Evolutionary conservation across 1,140 invertebrate species (phyloP), one percentile per base, ranked within the genome.

Genomic region (Drosophila asahinai): DNA sequence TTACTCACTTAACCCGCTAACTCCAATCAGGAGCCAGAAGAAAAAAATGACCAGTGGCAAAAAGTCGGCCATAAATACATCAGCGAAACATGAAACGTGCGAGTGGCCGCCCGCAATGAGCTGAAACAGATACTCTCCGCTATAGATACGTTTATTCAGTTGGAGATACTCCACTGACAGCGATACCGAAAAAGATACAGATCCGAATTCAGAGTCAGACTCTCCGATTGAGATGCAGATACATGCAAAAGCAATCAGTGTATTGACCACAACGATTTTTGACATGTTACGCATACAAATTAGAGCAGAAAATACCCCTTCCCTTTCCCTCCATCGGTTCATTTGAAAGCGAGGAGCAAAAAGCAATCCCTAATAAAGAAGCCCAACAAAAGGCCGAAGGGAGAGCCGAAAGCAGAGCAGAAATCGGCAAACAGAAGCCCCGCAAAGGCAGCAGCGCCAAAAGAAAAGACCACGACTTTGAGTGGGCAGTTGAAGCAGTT

Each of bases 271-370:
- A 91, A 87, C 81, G 87, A 91, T 91, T 91, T 77, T 91, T 91
- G 89, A 91, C 89, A 91, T 91, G 89, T 80, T 91, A 91, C 87
- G 89, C 89, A 91, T 91, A 91, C 89, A 91, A 91, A 91, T 91
- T 87, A 84, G 83, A 80, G 61, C 78, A 76, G 72, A 49, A 33
- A 61, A 25, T 71, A 49, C 62, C 74, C 72, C 38, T 22, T 52
- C 54, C 42, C 38, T 48, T 71, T 15, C 30, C 22, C 12, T 27
- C 19, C 27, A 14, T 48, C 36, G 58, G 40, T 30, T 70, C 62
- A 66, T 72, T 71, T 40, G 61, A 55, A 77, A 77, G 73, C 51
- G 59, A 38, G 54, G n/a, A 43, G 48, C 62, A 61, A 62, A 77
- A 67, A 66, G 75, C 75, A 79, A 79, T 72, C 66, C 65, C 65